phyloP scores from a whole-genome alignment of 2,888 invertebrate species.

The Cynaeus angustus region DNA sequence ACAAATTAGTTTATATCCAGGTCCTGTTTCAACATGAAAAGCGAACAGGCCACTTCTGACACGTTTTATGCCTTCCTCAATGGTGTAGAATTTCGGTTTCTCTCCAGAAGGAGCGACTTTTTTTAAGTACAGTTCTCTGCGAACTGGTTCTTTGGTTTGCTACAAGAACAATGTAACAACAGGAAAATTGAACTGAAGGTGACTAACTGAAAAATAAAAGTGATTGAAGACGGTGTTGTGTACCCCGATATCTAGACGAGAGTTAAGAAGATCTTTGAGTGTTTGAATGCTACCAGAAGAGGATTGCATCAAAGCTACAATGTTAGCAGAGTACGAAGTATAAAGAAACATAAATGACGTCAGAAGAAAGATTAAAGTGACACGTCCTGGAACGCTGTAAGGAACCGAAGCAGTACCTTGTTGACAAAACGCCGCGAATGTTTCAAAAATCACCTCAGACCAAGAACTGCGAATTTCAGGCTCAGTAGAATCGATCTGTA shows the following conservation, averaged over 20 bases:
- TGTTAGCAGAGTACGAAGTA: conserved; percentile 84
- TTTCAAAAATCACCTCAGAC: conserved; percentile 73
- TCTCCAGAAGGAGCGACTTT: conserved; percentile 78
- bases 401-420: conserved; percentile 76
- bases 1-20: conserved; percentile 80
- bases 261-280: conserved; percentile 78
- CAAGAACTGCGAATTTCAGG: conserved; percentile 32
- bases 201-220: conserved; percentile 78
- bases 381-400: conserved; percentile 70
- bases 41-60: conserved; percentile 80
- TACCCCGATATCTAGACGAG: conserved; percentile 80
- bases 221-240: conserved; percentile 82
- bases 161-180: conserved; percentile 62
- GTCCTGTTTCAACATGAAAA: conserved; percentile 82
- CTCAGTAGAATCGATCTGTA: conserved; percentile 21
- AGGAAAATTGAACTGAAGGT: neutral
- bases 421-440: conserved; percentile 76
- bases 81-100: conserved; percentile 74
- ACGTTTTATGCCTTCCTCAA: conserved; percentile 77
- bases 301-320: conserved; percentile 83
- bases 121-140: conserved; percentile 77
- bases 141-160: conserved; percentile 78
- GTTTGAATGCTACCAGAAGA: conserved; percentile 81
- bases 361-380: conserved; percentile 78
- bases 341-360: conserved; percentile 81